Percentiles rank a stretch among this genome's conserved stretches.
Evolutionary conservation across 2,888 invertebrate genomes (phyloP).

Genomic region (Microctonus brassicae): DNA sequence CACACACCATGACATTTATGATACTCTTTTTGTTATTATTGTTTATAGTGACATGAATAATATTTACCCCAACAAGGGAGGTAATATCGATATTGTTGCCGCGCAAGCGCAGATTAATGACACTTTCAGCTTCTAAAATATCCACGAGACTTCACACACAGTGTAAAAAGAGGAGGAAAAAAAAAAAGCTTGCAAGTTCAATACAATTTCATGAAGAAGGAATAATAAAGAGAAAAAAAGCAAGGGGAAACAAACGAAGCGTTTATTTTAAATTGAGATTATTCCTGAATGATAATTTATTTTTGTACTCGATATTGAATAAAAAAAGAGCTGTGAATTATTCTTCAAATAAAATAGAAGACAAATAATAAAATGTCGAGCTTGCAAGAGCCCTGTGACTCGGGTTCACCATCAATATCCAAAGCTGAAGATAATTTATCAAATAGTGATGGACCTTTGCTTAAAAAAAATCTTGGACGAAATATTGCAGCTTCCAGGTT

Average conservation of each 20-base stretch:
- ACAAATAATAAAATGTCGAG: constrained; percentile 43
- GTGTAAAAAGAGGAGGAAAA: neutral
- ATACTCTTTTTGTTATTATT: too few species aligned
- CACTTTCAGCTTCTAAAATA: constrained; percentile 2
- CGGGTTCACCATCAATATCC: constrained; percentile 63
- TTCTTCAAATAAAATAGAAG: neutral
- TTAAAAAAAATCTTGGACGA: constrained; percentile 54
- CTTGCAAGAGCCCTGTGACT: constrained; percentile 51
- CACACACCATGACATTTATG: too few species aligned
- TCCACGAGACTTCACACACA: neutral
- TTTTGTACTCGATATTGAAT: neutral
- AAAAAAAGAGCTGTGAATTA: neutral
- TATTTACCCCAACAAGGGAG: neutral
- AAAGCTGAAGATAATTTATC: constrained; percentile 65
- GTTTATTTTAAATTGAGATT: neutral
- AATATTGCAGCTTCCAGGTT: constrained; percentile 49
- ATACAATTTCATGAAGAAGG: too few species aligned
- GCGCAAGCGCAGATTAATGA: constrained; percentile 34
- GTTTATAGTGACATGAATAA: too few species aligned
- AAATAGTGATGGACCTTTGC: constrained; percentile 64
- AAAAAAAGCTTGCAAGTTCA: neutral
- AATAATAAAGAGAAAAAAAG: too few species aligned
- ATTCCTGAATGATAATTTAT: neutral
- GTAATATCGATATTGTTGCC: constrained; percentile 19
- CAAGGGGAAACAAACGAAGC: neutral